These are phyloP conservation scores for Drosophila nigricruria DNA, from an alignment of 2,888 invertebrate species.

Conservation along the genomic window DNA sequence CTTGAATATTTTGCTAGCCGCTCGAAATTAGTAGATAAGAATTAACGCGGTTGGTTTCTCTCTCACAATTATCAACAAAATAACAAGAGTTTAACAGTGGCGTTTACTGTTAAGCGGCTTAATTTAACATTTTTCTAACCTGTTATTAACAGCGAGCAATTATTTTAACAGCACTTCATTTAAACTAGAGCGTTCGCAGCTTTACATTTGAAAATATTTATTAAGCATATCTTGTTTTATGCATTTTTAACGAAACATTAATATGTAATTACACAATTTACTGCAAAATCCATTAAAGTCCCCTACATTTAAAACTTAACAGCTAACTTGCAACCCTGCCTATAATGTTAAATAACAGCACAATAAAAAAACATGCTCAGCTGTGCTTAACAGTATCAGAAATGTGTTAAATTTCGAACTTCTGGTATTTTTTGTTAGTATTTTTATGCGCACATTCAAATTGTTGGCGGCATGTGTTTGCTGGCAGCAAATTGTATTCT, in stretches of 20 bases:
- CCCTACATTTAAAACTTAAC: background rate
- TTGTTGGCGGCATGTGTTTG: conserved; percentile 4
- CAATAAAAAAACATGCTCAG: background rate
- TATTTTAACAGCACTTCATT: background rate
- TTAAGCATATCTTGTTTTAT: background rate
- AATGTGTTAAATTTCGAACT: conserved; percentile 6
- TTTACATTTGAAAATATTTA: background rate
- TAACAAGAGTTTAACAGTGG: conserved; percentile 20
- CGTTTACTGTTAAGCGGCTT: conserved; percentile 13
- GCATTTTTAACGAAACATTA: background rate
- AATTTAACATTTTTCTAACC: conserved; percentile 1
- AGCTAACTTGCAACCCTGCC: background rate
- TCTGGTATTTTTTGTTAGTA: conserved; percentile 6
- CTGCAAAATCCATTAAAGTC: background rate
- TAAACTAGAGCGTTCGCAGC: no score
- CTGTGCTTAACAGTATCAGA: background rate
- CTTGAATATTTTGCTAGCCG: conserved; percentile 24
- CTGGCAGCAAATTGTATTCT: conserved; percentile 13
- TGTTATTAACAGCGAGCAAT: conserved; percentile 22
- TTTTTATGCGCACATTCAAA: conserved; percentile 29
- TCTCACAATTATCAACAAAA: conserved; percentile 24
- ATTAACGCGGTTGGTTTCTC: conserved; percentile 22
- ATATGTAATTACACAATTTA: background rate
- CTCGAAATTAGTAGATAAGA: conserved; percentile 43
- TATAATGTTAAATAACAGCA: background rate